phyloP scores from a whole-genome alignment of 1,140 invertebrate species.

The Leguminivora glycinivorella region DNA sequence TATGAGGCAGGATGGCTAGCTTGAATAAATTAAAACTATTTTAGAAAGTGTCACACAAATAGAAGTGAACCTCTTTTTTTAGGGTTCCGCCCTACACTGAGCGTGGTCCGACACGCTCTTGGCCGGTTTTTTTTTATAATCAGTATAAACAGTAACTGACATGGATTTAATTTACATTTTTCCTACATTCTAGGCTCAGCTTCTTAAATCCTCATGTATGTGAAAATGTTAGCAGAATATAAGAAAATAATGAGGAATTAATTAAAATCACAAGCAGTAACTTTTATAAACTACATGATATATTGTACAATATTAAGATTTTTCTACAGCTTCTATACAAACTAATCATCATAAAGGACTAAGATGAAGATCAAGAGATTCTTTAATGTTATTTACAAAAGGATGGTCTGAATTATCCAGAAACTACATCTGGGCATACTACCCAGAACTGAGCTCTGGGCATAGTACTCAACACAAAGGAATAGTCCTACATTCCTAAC shows the following conservation, averaged over 20 bases:
- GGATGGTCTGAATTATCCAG: neutral
- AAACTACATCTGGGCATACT: neutral
- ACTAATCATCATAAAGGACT: neutral
- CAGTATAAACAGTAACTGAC: neutral
- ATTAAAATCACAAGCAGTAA: too few species aligned
- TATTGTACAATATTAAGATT: neutral
- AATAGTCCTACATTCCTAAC: neutral
- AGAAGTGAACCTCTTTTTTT: neutral
- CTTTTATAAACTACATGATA: too few species aligned
- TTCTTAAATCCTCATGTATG: neutral
- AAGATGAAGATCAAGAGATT: neutral
- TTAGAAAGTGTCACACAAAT: slow-evolving; percentile 21
- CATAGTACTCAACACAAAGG: slow-evolving; percentile 13
- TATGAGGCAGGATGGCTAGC: slow-evolving; percentile 12
- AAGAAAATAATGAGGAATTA: too few species aligned
- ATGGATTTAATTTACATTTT: neutral
- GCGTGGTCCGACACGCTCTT: too few species aligned
- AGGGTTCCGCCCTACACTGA: too few species aligned
- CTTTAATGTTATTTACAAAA: neutral
- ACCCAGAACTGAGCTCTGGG: neutral
- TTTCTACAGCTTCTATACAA: neutral
- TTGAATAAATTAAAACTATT: slow-evolving; percentile 22
- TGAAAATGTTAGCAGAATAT: too few species aligned
- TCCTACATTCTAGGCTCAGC: neutral
- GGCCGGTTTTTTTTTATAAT: too few species aligned